phyloP scores from a whole-genome alignment of 37 sponge, comb jelly and placozoan genomes.

The Spongilla lacustris region DNA sequence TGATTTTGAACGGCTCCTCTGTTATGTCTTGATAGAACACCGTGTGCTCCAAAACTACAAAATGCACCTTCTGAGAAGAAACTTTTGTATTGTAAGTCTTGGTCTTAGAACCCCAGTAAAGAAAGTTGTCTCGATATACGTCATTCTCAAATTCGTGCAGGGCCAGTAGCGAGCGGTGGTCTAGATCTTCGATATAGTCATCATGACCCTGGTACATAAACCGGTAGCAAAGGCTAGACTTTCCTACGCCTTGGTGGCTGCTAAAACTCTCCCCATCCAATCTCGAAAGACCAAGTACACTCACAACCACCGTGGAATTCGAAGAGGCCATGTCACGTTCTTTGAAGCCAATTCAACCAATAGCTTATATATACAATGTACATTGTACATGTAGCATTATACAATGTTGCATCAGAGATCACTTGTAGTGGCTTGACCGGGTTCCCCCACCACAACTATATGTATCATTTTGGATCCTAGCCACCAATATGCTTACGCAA shows the following conservation, averaged over 20 bases:
- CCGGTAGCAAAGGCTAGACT: constrained; percentile 50
- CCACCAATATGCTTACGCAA: no score
- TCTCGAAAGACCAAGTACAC: no score
- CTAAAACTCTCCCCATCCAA: background rate
- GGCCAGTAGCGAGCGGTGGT: constrained; percentile 37
- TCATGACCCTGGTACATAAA: constrained; percentile 34
- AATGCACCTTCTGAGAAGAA: background rate
- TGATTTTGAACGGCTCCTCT: background rate
- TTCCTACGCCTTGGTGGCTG: constrained; percentile 38
- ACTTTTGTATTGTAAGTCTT: background rate
- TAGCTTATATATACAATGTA: no score
- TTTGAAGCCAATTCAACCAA: no score
- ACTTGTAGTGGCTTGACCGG: no score
- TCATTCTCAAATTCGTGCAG: constrained; percentile 34
- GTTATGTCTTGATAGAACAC: constrained; percentile 47
- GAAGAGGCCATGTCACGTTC: background rate
- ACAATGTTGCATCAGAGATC: no score
- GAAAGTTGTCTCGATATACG: constrained; percentile 13
- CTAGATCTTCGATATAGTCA: constrained; percentile 17
- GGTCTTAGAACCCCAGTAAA: constrained; percentile 38
- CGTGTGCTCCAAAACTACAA: constrained; percentile 43
- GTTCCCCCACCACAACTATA: no score
- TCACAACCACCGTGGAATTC: no score
- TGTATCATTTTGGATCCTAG: no score
- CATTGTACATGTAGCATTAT: no score